Evolutionary conservation across 2,113 vertebrate species (phyloP).

Genomic region (Erythrolamprus reginae): DNA sequence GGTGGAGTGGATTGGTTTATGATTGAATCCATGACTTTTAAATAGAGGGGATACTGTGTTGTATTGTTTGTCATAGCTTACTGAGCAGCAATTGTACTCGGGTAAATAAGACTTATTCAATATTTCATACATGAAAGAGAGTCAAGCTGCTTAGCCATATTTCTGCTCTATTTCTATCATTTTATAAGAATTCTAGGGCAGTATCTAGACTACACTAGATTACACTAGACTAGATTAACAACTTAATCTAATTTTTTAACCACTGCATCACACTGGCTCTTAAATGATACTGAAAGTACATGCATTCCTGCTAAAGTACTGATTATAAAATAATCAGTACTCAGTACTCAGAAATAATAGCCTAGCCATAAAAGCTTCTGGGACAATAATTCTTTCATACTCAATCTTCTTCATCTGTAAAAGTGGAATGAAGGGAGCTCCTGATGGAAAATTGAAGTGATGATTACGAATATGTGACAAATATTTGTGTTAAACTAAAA

Average conservation of each 20-base stretch:
- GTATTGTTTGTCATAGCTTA: not conserved
- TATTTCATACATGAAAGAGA: not conserved
- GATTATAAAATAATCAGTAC: not conserved
- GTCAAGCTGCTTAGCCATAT: not conserved
- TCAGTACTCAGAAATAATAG: not conserved
- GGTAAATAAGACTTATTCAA: not conserved
- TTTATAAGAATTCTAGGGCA: not conserved
- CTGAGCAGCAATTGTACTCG: not conserved
- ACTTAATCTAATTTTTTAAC: not conserved
- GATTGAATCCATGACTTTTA: too few species aligned
- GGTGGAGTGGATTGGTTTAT: too few species aligned
- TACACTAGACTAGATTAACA: not conserved
- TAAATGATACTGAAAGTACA: not conserved
- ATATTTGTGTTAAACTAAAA: not conserved
- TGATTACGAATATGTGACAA: slow-evolving; percentile 13
- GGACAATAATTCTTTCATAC: not conserved
- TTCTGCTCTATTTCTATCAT: not conserved
- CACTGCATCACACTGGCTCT: not conserved
- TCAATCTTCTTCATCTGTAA: not conserved
- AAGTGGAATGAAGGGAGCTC: not conserved
- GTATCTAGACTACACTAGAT: not conserved
- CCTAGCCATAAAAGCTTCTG: not conserved
- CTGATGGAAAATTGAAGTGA: not conserved
- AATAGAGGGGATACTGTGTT: not conserved
- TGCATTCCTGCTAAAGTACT: not conserved